phyloP scores from a whole-genome alignment of 2,888 invertebrate genomes.

The Colostygia pectinataria region DNA sequence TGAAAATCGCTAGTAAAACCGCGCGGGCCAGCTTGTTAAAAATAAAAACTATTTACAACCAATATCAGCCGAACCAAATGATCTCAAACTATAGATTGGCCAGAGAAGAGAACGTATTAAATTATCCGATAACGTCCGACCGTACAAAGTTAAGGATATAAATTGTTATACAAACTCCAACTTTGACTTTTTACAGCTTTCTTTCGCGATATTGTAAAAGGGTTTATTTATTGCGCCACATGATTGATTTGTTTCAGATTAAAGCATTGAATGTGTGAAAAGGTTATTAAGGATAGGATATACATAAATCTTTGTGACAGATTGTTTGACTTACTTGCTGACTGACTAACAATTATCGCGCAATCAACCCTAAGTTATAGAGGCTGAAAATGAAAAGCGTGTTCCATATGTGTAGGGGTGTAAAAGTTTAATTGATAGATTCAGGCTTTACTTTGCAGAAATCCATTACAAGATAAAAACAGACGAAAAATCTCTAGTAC shows the following conservation, averaged over 20 bases:
- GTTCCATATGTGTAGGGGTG: no score
- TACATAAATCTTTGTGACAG: neutral
- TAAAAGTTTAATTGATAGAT: no score
- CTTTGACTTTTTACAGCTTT: conserved; percentile 38
- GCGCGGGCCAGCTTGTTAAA: no score
- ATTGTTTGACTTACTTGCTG: no score
- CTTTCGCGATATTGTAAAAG: conserved; percentile 35
- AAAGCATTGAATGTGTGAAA: conserved; percentile 27
- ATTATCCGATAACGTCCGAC: conserved; percentile 53
- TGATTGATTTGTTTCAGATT: conserved; percentile 38
- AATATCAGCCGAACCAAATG: neutral
- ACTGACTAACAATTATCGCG: no score
- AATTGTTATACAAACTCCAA: conserved; percentile 43
- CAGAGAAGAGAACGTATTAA: conserved; percentile 47
- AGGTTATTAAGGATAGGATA: conserved; percentile 9
- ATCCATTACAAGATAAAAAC: no score
- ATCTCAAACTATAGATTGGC: neutral
- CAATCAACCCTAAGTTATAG: no score
- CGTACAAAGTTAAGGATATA: conserved; percentile 42
- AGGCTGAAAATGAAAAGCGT: no score
- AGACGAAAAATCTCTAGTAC: no score
- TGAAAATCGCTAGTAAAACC: no score
- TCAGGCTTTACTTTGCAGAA: no score
- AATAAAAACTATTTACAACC: no score
- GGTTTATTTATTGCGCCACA: conserved; percentile 34